Evolutionary conservation across 2,888 invertebrate species (phyloP), one percentile per base, ranked within the genome.

Genomic region (Pheosia gnoma): DNA sequence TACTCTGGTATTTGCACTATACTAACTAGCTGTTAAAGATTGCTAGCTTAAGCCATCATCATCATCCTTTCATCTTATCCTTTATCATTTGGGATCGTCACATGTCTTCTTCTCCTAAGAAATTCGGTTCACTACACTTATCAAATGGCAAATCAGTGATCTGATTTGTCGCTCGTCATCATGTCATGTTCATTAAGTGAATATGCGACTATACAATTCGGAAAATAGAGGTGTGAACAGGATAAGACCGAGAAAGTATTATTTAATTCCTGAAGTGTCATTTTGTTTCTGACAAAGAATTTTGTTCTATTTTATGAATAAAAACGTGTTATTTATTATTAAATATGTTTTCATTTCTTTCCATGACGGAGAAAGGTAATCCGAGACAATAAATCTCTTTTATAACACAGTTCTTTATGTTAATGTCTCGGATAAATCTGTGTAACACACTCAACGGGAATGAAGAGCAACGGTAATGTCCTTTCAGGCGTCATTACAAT

Each of bases 301-400:
- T 83, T 83, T 84, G 80, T 86, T 87, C 80, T 78, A 25, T 25
- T 25, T 25, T 25, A 78, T 74, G 67, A 89, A 90, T 90, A 90
- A 89, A 56, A 88, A 67, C 47, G 63, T 69, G 83, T 87, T 90
- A 90, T 91, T 92, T 91, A 91, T 90, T 88, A 74, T 70, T 59
- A 65, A 55, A 72, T 79, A 77, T 79, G 70, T 80, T 82, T 81
- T 70, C 62, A 77, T 83, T 85, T 74, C 59, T 58, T 56, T 57
- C 25, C 7, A 5, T 37, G 13, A 10, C 58, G 39, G 54, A 64
- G 2, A 37, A 58, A 53, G 60, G 66, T 75, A 65, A 61, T 66
- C 71, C 63, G 61, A 53, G 73, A 74, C 71, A 74, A 80, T 82
- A 81, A 78, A 72, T 80, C 54, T 74, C 65, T 70, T 76, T 74